Conservation (phyloP, 1,140 invertebrate genomes). For the Diachasmimorpha longicaudata region DNA sequence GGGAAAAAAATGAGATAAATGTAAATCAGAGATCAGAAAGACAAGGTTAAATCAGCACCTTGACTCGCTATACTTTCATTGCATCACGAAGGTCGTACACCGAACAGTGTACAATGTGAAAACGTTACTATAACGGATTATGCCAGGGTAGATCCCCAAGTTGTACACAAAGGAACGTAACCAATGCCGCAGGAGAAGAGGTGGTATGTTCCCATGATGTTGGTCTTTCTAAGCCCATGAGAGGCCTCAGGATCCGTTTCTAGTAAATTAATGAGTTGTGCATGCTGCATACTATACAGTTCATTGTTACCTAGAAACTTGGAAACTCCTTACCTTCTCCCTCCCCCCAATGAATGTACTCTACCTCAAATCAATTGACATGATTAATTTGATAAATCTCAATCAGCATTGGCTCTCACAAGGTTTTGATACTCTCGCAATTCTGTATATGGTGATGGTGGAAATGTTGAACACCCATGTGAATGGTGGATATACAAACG, state of each 20-base stretch:
- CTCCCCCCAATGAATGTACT: neutral
- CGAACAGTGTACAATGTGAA: constrained; percentile 39
- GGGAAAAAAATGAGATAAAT: neutral
- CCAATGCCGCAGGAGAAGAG: neutral
- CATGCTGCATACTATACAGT: neutral
- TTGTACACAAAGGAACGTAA: constrained; percentile 11
- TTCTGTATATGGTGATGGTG: neutral
- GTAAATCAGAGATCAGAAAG: neutral
- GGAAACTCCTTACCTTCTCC: too few species aligned
- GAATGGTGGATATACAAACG: neutral
- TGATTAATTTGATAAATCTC: constrained; percentile 9
- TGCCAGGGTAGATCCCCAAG: constrained; percentile 13
- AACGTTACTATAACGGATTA: constrained; percentile 43
- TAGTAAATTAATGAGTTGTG: constrained; percentile 28
- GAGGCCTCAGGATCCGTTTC: constrained; percentile 19
- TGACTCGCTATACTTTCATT: constrained; percentile 36
- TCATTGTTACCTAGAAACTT: neutral
- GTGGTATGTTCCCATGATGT: constrained; percentile 37
- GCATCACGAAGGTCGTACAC: constrained; percentile 17
- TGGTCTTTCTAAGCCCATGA: constrained; percentile 19
- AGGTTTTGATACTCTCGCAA: neutral
- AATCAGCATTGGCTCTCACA: neutral
- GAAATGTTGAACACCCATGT: neutral
- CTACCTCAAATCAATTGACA: constrained; percentile 2
- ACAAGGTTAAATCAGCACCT: constrained; percentile 25